phyloP scores from a whole-genome alignment of 2,888 invertebrate genomes.

The Cryptosula pallasiana region DNA sequence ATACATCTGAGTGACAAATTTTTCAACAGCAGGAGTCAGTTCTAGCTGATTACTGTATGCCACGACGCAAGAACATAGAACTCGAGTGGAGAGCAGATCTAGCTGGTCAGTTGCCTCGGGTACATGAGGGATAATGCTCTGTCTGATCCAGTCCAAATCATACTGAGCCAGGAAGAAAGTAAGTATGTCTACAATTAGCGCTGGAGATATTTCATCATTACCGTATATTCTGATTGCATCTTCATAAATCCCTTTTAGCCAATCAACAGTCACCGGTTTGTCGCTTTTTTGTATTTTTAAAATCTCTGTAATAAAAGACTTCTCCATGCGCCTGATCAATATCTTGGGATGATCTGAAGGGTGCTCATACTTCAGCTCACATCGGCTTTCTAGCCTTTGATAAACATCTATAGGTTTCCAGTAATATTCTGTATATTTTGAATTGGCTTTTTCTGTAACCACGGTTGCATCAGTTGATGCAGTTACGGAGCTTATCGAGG shows the following conservation, averaged over 20 bases:
- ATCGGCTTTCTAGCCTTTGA: not conserved
- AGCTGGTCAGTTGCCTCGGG: not conserved
- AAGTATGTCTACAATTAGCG: not conserved
- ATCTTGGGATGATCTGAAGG: conserved; percentile 1
- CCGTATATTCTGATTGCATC: not conserved
- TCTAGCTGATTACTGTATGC: not conserved
- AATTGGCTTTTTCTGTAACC: not conserved
- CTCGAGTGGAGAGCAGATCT: not conserved
- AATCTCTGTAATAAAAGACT: not conserved
- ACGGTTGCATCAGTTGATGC: not conserved
- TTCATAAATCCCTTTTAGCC: not conserved
- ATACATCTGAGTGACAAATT: not conserved
- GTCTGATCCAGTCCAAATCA: conserved; percentile 1
- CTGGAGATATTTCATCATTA: not conserved
- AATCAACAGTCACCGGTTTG: not conserved
- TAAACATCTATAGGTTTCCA: not conserved
- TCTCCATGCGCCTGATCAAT: not conserved
- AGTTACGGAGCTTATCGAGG: too few relatives aligned
- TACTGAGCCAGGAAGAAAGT: conserved; percentile 1
- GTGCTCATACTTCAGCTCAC: not conserved
- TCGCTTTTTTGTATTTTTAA: not conserved
- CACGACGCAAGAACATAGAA: not conserved
- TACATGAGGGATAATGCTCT: not conserved
- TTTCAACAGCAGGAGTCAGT: not conserved
- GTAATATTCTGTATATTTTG: not conserved